Evolutionary conservation across 1,140 invertebrate genomes (phyloP).

Genomic region (Andricus grossulariae): DNA sequence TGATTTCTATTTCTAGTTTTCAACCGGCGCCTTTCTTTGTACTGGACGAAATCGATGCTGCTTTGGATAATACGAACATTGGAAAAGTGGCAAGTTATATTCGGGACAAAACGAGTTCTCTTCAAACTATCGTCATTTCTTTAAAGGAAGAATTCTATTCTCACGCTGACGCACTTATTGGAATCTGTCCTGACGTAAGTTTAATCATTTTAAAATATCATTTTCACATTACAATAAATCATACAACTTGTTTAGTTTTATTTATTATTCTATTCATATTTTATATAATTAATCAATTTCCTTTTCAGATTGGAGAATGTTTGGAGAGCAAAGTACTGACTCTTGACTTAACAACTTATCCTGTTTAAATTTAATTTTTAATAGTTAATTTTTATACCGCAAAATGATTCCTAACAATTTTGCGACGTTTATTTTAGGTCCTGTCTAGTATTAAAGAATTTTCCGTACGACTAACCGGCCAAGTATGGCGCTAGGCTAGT

Average conservation of each 20-base stretch:
- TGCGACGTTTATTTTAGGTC: too few relatives aligned
- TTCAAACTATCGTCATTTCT: slow-evolving; percentile 99
- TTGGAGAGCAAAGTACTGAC: slow-evolving; percentile 93
- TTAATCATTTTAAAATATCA: slow-evolving; percentile 30
- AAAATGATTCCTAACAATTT: too few relatives aligned
- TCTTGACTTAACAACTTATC: slow-evolving; percentile 84
- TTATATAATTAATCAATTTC: not conserved
- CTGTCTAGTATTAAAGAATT: too few relatives aligned
- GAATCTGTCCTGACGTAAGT: slow-evolving; percentile 96
- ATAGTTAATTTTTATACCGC: slow-evolving; percentile 47
- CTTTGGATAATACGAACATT: slow-evolving; percentile 98
- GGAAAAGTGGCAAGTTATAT: slow-evolving; percentile 90
- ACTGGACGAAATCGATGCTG: slow-evolving; percentile 98
- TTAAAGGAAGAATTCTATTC: slow-evolving; percentile 99
- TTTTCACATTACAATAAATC: not conserved
- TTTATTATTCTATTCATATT: not conserved
- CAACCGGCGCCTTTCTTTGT: slow-evolving; percentile 99
- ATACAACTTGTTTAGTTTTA: too few relatives aligned
- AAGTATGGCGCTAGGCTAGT: too few relatives aligned
- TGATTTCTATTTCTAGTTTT: slow-evolving; percentile 79
- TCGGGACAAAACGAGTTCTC: slow-evolving; percentile 84
- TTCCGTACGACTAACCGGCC: too few relatives aligned
- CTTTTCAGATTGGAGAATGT: slow-evolving; percentile 86
- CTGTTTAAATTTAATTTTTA: slow-evolving; percentile 61
- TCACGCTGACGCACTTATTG: slow-evolving; percentile 97